Conservation (phyloP, 2,888 invertebrate genomes). For the Leptothorax acervorum region DNA sequence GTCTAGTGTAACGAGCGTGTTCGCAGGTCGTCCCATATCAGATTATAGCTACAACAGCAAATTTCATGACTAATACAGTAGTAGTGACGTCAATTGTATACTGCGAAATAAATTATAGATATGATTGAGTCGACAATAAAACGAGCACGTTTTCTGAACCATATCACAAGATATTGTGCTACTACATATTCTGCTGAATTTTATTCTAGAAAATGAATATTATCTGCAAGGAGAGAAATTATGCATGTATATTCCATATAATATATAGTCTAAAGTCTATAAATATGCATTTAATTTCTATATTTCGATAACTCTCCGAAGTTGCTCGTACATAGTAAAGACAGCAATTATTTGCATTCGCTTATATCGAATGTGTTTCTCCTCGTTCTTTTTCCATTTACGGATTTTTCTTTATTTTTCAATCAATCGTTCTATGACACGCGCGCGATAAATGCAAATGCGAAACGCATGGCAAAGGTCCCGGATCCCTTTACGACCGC, state of each 20-base stretch:
- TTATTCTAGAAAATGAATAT: not conserved
- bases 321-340: not conserved
- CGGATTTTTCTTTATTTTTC: not conserved
- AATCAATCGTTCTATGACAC: slow-evolving; percentile 9
- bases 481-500: slow-evolving; percentile 63
- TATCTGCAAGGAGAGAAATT: not conserved
- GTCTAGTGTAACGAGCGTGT: slow-evolving; percentile 26
- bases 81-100: slow-evolving; percentile 44
- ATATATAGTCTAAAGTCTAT: no score
- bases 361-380: not conserved
- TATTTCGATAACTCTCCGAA: not conserved
- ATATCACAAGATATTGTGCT: not conserved
- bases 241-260: not conserved
- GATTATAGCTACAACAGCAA: slow-evolving; percentile 32
- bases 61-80: slow-evolving; percentile 48
- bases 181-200: not conserved
- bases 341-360: not conserved
- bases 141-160: not conserved
- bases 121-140: not conserved
- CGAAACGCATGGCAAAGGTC: slow-evolving; percentile 31
- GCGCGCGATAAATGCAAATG: slow-evolving; percentile 9
- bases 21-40: slow-evolving; percentile 22
- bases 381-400: not conserved
- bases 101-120: slow-evolving; percentile 32
- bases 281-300: not conserved